A percentile compares a stretch with the other conserved stretches of the same genome.
phyloP scores from a whole-genome alignment of 2,113 vertebrate species.

The Xyliphius kryptos region DNA sequence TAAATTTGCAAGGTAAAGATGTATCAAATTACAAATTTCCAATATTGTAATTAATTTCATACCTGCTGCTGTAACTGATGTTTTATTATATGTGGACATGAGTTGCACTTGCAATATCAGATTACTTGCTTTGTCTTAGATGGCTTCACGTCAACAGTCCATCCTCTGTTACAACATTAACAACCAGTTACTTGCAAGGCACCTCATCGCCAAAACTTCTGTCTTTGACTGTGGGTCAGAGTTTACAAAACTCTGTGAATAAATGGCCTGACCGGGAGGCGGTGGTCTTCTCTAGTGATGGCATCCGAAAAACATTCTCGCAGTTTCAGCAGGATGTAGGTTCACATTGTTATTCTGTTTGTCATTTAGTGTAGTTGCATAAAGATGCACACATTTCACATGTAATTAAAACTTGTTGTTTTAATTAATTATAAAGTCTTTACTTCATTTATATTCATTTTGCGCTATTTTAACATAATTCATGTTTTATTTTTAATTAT shows the following conservation, averaged over 20 bases:
- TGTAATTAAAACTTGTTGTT: too few species aligned
- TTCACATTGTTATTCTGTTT: not conserved
- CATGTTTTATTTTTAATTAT: too few species aligned
- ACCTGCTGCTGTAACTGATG: too few species aligned
- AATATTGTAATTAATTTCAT: too few species aligned
- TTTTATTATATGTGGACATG: too few species aligned
- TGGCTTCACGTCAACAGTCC: slow-evolving; percentile 51
- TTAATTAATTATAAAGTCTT: too few species aligned
- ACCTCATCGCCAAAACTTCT: slow-evolving; percentile 45
- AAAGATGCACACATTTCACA: too few species aligned
- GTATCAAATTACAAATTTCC: too few species aligned
- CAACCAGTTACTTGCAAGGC: slow-evolving; percentile 75
- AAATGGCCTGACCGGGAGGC: slow-evolving; percentile 70
- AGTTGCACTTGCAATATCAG: not conserved
- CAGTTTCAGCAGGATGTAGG: slow-evolving; percentile 79
- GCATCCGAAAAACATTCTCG: slow-evolving; percentile 73
- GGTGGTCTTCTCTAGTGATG: slow-evolving; percentile 59
- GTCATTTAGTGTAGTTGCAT: not conserved
- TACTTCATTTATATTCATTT: too few species aligned
- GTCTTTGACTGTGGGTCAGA: slow-evolving; percentile 61
- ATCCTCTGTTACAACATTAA: slow-evolving; percentile 42
- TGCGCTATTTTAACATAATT: too few species aligned
- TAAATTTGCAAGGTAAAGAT: too few species aligned
- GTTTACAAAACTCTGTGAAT: slow-evolving; percentile 59
- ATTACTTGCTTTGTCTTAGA: not conserved